Percentiles rank a stretch among this genome's conserved stretches.
Evolutionary conservation across 2,113 vertebrate genomes (phyloP).

Genomic region (Elanoides forficatus): DNA sequence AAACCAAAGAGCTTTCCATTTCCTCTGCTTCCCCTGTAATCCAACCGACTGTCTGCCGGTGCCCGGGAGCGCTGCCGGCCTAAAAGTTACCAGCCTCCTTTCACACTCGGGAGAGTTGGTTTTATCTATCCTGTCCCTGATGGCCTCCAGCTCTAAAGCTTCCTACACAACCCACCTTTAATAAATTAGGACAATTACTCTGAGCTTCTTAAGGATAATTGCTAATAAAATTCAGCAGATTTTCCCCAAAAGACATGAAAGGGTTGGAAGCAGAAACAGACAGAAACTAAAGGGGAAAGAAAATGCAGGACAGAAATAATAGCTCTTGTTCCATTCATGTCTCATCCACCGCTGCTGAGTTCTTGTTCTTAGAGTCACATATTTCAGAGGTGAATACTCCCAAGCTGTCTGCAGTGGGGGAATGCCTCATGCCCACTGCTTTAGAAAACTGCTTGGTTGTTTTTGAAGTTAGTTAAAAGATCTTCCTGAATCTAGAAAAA

Average conservation of each 20-base stretch:
- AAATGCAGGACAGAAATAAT: conserved; percentile 50
- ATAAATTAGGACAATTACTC: conserved; percentile 44
- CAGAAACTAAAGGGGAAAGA: conserved; percentile 32
- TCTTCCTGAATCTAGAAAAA: not conserved
- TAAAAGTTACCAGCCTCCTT: not conserved
- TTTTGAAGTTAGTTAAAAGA: not conserved
- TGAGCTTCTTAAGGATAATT: not conserved
- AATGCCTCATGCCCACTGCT: not conserved
- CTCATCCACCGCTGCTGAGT: conserved; percentile 15
- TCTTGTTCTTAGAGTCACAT: conserved; percentile 43
- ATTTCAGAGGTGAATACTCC: conserved; percentile 33
- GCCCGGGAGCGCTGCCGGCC: not conserved
- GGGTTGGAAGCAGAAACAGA: not conserved
- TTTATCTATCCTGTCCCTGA: conserved; percentile 12
- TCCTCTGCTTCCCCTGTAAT: conserved; percentile 60
- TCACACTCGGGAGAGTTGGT: not conserved
- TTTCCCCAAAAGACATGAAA: conserved; percentile 36
- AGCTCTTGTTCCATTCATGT: conserved; percentile 22
- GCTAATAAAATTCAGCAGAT: conserved; percentile 42
- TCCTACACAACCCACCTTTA: conserved; percentile 10
- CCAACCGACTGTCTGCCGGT: not conserved
- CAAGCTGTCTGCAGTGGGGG: not conserved
- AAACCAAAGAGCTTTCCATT: conserved; percentile 45
- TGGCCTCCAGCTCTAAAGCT: not conserved
- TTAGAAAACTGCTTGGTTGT: not conserved